Evolutionary conservation across 2,113 vertebrate species (phyloP), one percentile per base, ranked within the genome.

Genomic region (Sapajus apella): DNA sequence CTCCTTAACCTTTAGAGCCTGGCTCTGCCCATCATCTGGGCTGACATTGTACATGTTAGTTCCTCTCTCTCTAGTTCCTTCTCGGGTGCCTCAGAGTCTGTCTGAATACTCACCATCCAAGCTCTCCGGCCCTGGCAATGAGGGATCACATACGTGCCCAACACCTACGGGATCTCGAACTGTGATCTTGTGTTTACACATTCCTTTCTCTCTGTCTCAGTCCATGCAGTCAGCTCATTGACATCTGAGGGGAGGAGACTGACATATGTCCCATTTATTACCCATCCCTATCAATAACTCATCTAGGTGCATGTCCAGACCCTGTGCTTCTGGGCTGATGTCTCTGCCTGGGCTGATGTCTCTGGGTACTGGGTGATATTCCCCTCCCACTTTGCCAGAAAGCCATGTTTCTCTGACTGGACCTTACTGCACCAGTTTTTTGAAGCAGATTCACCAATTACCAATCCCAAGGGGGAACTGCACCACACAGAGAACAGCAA

Each of bases 11-110:
- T 56, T 61, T 10, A 25, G 40, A 32, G 37, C 75, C 32, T 50
- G 52, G 58, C 2, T 45, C 6, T 47, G 18, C 55, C 43, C 37
- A 50, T 75, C 21, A 37, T 64, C 23, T 5, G 9, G 16, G 16
- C 1, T 17, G 7, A 47, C 10, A 16, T 18, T 75, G 12, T 32
- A n/a, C 2, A 5, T 50, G 10, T 61, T 30, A 0, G 4, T 30
- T 75, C 43, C 47, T 8, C 43, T 81, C 50, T 55, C 35, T 55
- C 18, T n/a, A 2, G 50, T 81, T n/a, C 50, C 1, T 21, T 37
- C 50, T 14, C 10, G 0, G 47, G 20, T 81, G 5, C 47, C 35
- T 81, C 47, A 14, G 20, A 12, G 11, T 37, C 35, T 35, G 11
- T 30, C 58, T 73, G 3, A 55, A 35, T 23, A 45, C 18, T 12